A percentile compares a stretch with the other conserved stretches of the same genome.
Evolutionary conservation across 2,113 vertebrate genomes (phyloP).

Genomic region (Vireo altiloquus): DNA sequence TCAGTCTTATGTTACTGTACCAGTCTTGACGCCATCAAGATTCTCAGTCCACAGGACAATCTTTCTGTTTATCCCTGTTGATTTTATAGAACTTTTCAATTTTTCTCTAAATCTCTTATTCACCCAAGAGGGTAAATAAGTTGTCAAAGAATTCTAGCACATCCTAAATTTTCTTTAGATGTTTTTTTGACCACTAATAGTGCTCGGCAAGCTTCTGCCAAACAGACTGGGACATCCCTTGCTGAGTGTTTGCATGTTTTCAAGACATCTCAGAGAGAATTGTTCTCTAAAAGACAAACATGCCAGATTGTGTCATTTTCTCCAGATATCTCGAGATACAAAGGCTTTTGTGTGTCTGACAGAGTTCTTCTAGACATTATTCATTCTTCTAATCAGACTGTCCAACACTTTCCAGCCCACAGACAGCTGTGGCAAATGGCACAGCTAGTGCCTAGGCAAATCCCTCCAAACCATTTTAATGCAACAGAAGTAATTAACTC

Average conservation of each 20-base stretch:
- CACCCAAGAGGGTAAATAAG: neutral
- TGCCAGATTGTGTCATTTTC: neutral
- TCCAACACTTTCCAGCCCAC: neutral
- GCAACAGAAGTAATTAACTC: conserved; percentile 6
- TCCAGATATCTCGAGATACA: neutral
- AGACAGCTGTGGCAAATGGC: conserved; percentile 44
- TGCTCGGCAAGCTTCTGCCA: neutral
- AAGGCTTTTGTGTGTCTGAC: neutral
- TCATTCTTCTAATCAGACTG: neutral
- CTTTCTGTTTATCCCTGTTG: neutral
- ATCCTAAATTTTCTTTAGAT: neutral
- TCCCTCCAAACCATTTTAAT: neutral
- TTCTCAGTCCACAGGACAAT: neutral
- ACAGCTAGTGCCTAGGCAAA: neutral
- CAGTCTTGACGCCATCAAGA: neutral
- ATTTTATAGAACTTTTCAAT: neutral
- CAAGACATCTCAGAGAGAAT: neutral
- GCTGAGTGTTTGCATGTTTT: neutral
- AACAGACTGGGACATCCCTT: neutral
- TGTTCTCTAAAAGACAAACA: neutral
- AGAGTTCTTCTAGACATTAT: neutral
- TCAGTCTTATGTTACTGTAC: neutral
- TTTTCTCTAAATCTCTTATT: neutral
- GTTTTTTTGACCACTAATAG: neutral
- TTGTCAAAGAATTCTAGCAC: neutral